These are phyloP conservation scores for Lordiphosa clarofinis DNA, from an alignment of 1,140 invertebrate species.

Conservation along the genomic window DNA sequence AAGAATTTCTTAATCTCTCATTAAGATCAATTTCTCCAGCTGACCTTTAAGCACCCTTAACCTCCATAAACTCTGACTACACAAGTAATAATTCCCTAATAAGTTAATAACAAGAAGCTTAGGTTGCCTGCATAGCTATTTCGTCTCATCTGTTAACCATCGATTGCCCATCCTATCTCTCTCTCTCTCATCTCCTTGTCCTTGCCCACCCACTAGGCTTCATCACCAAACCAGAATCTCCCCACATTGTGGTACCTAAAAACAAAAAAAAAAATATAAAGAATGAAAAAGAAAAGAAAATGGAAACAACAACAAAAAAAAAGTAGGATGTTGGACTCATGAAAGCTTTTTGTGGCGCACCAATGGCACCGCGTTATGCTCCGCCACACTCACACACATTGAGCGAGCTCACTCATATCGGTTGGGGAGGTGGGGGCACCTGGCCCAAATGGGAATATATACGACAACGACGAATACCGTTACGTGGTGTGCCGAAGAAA, in stretches of 20 bases:
- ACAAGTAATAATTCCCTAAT: too few relatives aligned
- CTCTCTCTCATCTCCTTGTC: neutral
- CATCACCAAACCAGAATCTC: slow-evolving; percentile 22
- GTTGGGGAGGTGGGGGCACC: slow-evolving; percentile 11
- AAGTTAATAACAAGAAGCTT: neutral
- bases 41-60: too few relatives aligned
- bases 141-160: too few relatives aligned
- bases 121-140: too few relatives aligned
- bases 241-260: slow-evolving; percentile 46
- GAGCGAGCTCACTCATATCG: slow-evolving; percentile 11
- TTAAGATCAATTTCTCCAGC: too few relatives aligned
- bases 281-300: slow-evolving; percentile 33
- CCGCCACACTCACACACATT: slow-evolving; percentile 56
- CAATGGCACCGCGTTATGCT: slow-evolving; percentile 80
- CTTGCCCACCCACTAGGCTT: slow-evolving; percentile 8
- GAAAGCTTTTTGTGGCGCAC: slow-evolving; percentile 80
- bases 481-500: slow-evolving; percentile 61
- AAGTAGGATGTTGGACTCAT: slow-evolving; percentile 60
- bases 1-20: too few relatives aligned
- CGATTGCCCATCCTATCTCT: neutral
- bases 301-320: slow-evolving; percentile 23
- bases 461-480: slow-evolving; percentile 63
- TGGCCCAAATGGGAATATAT: slow-evolving; percentile 47
- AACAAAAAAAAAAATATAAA: slow-evolving; percentile 21
- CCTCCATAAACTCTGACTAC: too few relatives aligned